Evolutionary conservation across 2,797 vertebrate species (phyloP).

Genomic region (Lepus oiostolus): DNA sequence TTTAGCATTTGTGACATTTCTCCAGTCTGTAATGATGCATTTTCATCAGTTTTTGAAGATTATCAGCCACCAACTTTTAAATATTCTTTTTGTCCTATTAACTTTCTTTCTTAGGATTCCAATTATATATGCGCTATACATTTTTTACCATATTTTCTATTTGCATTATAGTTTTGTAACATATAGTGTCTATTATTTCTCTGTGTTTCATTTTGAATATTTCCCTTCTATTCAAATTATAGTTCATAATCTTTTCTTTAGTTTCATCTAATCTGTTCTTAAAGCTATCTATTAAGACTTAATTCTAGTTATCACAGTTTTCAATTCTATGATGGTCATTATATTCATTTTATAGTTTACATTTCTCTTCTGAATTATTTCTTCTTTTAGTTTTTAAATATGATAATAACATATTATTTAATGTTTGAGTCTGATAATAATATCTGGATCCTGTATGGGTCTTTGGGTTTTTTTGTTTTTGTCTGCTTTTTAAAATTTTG

Average conservation of each 20-base stretch:
- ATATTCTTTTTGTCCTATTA: not conserved
- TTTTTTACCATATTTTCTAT: not conserved
- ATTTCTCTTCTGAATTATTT: constrained; percentile 30
- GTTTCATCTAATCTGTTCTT: not conserved
- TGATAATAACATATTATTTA: constrained; percentile 32
- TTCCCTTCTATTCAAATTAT: constrained; percentile 2
- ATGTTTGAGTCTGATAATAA: not conserved
- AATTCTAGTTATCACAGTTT: not conserved
- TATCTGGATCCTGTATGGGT: not conserved
- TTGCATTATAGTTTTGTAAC: not conserved
- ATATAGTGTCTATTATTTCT: not conserved
- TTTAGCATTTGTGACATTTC: not conserved
- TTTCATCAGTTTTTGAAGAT: not conserved
- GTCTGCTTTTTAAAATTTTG: not conserved
- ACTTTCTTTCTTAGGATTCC: not conserved
- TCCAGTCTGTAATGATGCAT: not conserved
- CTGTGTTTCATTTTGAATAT: not conserved
- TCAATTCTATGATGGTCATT: not conserved
- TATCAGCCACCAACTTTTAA: not conserved
- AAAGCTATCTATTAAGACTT: not conserved
- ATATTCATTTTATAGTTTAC: not conserved
- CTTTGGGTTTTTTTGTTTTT: not conserved
- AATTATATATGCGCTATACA: not conserved
- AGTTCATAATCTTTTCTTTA: constrained; percentile 1
- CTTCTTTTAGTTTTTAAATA: not conserved